A percentile compares a stretch with the other conserved stretches of the same genome.
Evolutionary conservation across 2,797 vertebrate species (phyloP).

Genomic region (Pagetopsis macropterus): DNA sequence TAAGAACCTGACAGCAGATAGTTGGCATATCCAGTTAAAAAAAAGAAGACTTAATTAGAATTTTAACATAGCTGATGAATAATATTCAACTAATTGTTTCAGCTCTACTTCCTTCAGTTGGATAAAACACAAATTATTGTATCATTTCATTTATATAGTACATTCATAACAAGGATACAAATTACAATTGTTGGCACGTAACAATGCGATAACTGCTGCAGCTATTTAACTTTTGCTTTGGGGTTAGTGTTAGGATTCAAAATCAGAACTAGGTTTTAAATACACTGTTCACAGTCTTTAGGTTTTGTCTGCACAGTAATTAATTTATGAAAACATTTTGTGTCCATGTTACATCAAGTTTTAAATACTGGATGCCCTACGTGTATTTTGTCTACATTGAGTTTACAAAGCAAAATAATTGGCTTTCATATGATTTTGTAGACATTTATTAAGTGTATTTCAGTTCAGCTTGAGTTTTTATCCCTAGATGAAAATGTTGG

Average conservation of each 20-base stretch:
- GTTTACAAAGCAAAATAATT: not conserved
- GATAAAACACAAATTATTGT: not conserved
- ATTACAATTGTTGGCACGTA: not conserved
- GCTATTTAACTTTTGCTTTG: not conserved
- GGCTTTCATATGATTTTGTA: not conserved
- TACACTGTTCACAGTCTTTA: not conserved
- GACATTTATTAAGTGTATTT: not conserved
- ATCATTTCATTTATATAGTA: not conserved
- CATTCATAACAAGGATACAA: not conserved
- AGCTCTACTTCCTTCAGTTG: not conserved
- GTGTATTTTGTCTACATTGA: not conserved
- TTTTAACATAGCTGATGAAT: not conserved
- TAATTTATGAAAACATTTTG: not conserved
- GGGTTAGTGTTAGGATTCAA: not conserved
- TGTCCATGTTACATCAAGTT: not conserved
- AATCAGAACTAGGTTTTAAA: not conserved
- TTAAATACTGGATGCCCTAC: not conserved
- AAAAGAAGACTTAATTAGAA: not conserved
- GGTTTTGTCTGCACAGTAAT: not conserved
- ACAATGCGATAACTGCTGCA: not conserved
- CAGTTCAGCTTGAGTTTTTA: slow-evolving; percentile 11
- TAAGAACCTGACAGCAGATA: not conserved
- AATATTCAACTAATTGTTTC: not conserved
- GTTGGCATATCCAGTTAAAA: not conserved
- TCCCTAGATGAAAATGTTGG: not conserved